These are phyloP conservation scores for Apodemus agrarius DNA, from an alignment of 2,797 vertebrate species.

Conservation along the genomic window DNA sequence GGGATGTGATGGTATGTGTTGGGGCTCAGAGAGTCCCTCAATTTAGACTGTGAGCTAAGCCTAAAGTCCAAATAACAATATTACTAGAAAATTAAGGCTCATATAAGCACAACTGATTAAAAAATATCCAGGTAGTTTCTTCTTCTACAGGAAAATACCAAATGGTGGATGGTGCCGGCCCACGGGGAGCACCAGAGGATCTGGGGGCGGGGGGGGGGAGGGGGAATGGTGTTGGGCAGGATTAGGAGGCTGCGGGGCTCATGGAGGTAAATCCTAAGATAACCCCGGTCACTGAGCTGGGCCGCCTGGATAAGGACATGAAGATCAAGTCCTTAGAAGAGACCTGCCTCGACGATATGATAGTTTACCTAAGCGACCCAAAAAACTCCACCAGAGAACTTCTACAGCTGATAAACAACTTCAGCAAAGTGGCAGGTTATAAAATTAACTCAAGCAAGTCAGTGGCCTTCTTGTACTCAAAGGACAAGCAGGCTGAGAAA, in stretches of 20 bases:
- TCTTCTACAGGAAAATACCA: not conserved
- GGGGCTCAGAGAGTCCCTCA: not conserved
- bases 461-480: too few relatives aligned
- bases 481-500: too few relatives aligned
- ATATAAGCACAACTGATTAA: not conserved
- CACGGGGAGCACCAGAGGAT: not conserved
- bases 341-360: too few relatives aligned
- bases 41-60: not conserved
- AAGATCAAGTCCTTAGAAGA: not conserved
- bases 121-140: not conserved
- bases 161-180: not conserved
- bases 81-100: slow-evolving; percentile 41
- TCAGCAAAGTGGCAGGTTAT: too few relatives aligned
- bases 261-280: not conserved
- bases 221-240: not conserved
- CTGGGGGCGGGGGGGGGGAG: too few relatives aligned
- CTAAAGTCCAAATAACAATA: slow-evolving; percentile 12
- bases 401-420: too few relatives aligned
- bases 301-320: not conserved
- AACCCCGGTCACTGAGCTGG: not conserved
- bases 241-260: not conserved
- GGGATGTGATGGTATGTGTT: not conserved
- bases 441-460: too few relatives aligned
- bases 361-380: too few relatives aligned
- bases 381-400: too few relatives aligned